These are phyloP conservation scores for Sarcophaga carnaria DNA, from an alignment of 2,888 invertebrate genomes.

Conservation along the genomic window DNA sequence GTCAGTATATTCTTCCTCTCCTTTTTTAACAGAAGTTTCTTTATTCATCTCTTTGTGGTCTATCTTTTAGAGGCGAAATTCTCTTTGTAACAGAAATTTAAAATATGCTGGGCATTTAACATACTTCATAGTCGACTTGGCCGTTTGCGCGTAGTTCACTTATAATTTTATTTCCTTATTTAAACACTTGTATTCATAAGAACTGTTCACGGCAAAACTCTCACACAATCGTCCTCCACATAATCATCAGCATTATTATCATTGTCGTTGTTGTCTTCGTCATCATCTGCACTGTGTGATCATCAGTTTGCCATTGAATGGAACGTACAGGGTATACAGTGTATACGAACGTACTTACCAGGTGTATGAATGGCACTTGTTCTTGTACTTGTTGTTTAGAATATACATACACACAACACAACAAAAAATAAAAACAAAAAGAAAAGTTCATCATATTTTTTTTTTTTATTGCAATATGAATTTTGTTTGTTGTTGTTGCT, in stretches of 20 bases:
- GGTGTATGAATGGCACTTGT: slow-evolving; percentile 69
- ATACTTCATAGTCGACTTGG: background rate
- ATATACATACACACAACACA: slow-evolving; percentile 21
- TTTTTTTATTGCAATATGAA: slow-evolving; percentile 8
- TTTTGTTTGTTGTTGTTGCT: background rate
- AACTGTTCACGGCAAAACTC: slow-evolving; percentile 24
- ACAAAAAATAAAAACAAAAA: background rate
- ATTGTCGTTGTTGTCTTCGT: background rate
- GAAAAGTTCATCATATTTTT: slow-evolving; percentile 51
- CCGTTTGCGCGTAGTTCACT: background rate
- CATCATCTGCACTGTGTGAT: slow-evolving; percentile 32
- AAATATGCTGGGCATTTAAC: background rate
- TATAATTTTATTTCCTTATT: slow-evolving; percentile 46
- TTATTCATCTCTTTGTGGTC: too few relatives aligned
- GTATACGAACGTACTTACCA: slow-evolving; percentile 30
- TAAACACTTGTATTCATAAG: slow-evolving; percentile 55
- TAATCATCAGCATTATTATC: slow-evolving; percentile 20
- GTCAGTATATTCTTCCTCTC: too few relatives aligned
- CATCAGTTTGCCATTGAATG: slow-evolving; percentile 31
- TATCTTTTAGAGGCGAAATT: too few relatives aligned
- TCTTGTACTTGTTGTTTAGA: slow-evolving; percentile 46
- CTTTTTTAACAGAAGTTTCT: too few relatives aligned
- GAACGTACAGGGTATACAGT: slow-evolving; percentile 10
- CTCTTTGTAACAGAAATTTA: too few relatives aligned
- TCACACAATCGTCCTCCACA: background rate